A percentile compares a stretch with the other conserved stretches of the same genome.
These are phyloP conservation scores for Drosophila ironensis DNA, from an alignment of 1,140 invertebrate species.

Conservation along the genomic window DNA sequence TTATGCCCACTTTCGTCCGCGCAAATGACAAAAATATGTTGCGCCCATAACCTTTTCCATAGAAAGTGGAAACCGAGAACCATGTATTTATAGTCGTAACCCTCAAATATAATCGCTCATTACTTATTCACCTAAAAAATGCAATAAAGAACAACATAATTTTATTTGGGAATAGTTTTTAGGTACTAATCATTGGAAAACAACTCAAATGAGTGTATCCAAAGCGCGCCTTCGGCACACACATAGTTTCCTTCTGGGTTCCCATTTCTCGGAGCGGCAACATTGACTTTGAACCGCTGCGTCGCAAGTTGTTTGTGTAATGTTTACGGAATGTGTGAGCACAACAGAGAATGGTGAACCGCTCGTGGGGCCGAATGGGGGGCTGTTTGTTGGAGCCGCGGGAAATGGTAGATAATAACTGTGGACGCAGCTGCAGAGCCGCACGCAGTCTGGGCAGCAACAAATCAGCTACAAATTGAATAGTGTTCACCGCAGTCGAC, in stretches of 20 bases:
- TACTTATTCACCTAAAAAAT: too few species aligned
- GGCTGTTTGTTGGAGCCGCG: not conserved
- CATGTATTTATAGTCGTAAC: too few species aligned
- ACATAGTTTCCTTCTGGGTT: conserved; percentile 1
- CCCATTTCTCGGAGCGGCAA: conserved; percentile 39
- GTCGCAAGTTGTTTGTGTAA: conserved; percentile 44
- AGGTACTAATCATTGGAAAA: not conserved
- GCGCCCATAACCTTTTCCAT: too few species aligned
- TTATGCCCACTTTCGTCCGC: too few species aligned
- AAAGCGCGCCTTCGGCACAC: not conserved
- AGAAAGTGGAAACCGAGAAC: too few species aligned
- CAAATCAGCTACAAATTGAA: conserved; percentile 68
- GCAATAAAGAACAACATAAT: too few species aligned
- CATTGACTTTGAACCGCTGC: conserved; percentile 70
- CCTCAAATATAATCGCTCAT: too few species aligned
- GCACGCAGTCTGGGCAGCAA: conserved; percentile 30
- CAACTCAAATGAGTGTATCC: not conserved
- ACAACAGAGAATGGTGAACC: conserved; percentile 72
- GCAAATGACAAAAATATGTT: too few species aligned
- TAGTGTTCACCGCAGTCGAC: conserved; percentile 15
- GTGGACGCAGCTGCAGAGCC: conserved; percentile 18
- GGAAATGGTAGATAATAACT: conserved; percentile 55
- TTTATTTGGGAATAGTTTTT: too few species aligned
- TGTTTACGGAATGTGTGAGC: conserved; percentile 78
- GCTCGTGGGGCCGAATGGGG: not conserved